Conservation (phyloP, 1,140 invertebrate genomes). For the Littorina saxatilis region DNA sequence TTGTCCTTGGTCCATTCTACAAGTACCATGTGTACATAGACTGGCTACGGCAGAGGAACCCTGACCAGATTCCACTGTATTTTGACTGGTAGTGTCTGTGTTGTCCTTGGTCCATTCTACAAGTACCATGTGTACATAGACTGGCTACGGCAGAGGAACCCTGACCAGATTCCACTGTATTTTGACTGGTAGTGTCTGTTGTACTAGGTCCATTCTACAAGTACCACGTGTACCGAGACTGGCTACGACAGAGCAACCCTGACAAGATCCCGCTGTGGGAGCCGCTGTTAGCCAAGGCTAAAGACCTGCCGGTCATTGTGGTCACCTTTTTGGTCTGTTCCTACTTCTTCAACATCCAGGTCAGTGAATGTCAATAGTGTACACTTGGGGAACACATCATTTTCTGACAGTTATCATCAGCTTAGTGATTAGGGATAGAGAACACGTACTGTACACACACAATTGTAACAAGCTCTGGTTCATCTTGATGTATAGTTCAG, state of each 20-base stretch:
- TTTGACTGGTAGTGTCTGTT: neutral
- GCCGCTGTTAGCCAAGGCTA: conserved; percentile 82
- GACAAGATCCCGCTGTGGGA: conserved; percentile 81
- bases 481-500: too few relatives aligned
- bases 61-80: conserved; percentile 81
- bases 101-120: conserved; percentile 85
- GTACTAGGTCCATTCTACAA: conserved; percentile 89
- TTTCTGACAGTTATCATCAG: neutral
- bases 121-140: conserved; percentile 91
- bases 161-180: conserved; percentile 81
- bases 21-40: neutral
- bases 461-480: too few relatives aligned
- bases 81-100: neutral
- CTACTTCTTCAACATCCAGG: conserved; percentile 83
- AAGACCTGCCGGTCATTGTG: conserved; percentile 82
- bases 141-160: conserved; percentile 84
- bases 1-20: neutral
- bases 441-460: too few relatives aligned
- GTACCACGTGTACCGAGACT: conserved; percentile 90
- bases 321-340: conserved; percentile 81
- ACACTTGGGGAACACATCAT: too few relatives aligned
- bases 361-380: conserved; percentile 76
- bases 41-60: conserved; percentile 81
- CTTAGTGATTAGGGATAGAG: too few relatives aligned
- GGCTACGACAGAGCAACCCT: conserved; percentile 83